A percentile compares a stretch with the other conserved stretches of the same genome.
phyloP scores from a whole-genome alignment of 2,113 vertebrate species.

The Psettodes erumei region DNA sequence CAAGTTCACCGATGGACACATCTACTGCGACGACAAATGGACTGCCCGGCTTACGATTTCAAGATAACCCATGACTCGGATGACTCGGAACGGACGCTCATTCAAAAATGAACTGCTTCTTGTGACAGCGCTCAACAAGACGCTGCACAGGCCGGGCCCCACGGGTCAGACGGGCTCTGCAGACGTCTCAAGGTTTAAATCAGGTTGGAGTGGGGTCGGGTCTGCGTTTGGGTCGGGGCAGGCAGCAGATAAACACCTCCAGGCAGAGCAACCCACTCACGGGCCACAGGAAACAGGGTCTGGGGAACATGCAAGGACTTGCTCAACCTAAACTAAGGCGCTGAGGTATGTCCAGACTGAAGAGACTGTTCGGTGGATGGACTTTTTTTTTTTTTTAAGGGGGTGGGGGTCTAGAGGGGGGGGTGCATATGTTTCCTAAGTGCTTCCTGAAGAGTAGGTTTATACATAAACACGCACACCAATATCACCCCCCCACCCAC shows the following conservation, averaged over 20 bases:
- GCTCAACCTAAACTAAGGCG: constrained; percentile 45
- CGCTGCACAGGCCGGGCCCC: neutral
- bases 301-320: constrained; percentile 55
- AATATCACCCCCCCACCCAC: constrained; percentile 22
- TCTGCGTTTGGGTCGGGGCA: constrained; percentile 11
- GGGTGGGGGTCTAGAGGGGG: neutral
- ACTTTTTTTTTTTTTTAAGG: neutral
- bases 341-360: constrained; percentile 43
- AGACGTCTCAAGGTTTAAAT: constrained; percentile 18
- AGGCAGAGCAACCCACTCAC: constrained; percentile 39
- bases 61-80: neutral
- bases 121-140: neutral
- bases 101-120: neutral
- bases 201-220: constrained; percentile 24
- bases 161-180: no score
- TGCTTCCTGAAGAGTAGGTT: constrained; percentile 40
- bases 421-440: constrained; percentile 20
- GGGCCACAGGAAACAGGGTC: constrained; percentile 60
- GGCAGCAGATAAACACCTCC: constrained; percentile 42
- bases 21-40: neutral
- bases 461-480: constrained; percentile 14
- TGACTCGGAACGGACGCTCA: constrained; percentile 1
- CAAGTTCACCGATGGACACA: neutral
- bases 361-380: constrained; percentile 8
- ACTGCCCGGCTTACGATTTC: neutral